Conservation (phyloP, 2,113 vertebrate species). For the Butastur rufipennis region DNA sequence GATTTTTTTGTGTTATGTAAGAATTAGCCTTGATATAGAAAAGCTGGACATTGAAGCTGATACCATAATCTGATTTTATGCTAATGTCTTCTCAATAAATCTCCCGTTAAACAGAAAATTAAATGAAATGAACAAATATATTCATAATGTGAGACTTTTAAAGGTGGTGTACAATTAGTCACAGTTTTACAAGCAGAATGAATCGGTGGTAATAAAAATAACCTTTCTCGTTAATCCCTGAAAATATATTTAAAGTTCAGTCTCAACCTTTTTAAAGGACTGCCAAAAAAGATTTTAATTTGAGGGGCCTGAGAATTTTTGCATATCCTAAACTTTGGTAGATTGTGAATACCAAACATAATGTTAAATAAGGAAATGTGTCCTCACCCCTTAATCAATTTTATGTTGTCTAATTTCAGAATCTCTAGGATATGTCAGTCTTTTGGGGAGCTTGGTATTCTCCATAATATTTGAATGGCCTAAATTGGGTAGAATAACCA, state of each 20-base stretch:
- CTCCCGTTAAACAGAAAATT: not conserved
- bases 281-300: not conserved
- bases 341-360: not conserved
- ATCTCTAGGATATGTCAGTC: not conserved
- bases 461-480: not conserved
- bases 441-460: not conserved
- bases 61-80: not conserved
- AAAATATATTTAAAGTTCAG: not conserved
- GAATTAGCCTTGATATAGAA: not conserved
- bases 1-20: not conserved
- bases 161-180: not conserved
- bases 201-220: not conserved
- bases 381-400: not conserved
- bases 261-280: not conserved
- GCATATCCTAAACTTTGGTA: not conserved
- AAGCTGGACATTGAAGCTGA: not conserved
- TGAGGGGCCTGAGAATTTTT: not conserved
- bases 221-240: not conserved
- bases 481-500: not conserved
- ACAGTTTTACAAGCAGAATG: not conserved
- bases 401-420: not conserved
- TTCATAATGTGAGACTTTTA: not conserved
- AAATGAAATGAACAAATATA: not conserved
- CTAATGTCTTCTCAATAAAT: not conserved
- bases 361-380: not conserved